phyloP scores from a whole-genome alignment of 30 jellyfish, hydroid and myxozoan species.

The Turritopsis rubra region DNA sequence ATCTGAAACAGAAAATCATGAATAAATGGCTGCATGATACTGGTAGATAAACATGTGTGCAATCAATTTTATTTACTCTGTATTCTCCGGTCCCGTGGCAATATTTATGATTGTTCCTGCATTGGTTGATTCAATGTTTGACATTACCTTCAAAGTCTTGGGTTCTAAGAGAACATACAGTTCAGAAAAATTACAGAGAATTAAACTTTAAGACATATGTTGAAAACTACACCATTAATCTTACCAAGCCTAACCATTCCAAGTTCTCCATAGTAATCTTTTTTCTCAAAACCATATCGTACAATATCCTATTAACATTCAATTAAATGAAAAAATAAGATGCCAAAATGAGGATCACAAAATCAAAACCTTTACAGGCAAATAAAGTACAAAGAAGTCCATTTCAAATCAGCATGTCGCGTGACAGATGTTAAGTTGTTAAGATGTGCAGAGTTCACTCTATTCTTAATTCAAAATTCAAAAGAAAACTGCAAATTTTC shows the following conservation, averaged over 20 bases:
- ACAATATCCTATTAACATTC: background rate
- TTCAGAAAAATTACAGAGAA: background rate
- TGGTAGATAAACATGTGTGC: background rate
- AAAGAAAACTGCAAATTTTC: too few species aligned
- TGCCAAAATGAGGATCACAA: too few species aligned
- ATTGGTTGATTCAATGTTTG: background rate
- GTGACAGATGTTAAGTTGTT: too few species aligned
- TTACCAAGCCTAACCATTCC: background rate
- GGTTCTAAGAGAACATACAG: background rate
- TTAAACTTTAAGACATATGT: background rate
- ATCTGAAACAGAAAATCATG: constrained; percentile 6
- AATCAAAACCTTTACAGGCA: too few species aligned
- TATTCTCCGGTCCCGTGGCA: background rate
- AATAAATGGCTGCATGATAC: too few species aligned
- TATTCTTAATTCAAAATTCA: too few species aligned
- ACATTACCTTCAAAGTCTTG: background rate
- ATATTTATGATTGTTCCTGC: background rate
- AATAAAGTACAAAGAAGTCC: too few species aligned
- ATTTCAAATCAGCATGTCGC: too few species aligned
- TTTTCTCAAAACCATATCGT: background rate
- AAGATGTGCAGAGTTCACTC: too few species aligned
- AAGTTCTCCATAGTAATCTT: background rate
- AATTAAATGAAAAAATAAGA: too few species aligned
- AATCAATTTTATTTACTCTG: background rate
- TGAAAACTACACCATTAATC: background rate